Percentiles rank a stretch among this genome's conserved stretches.
These are phyloP conservation scores for Muntiacus reevesi DNA, from an alignment of 2,113 vertebrate species.

Conservation along the genomic window DNA sequence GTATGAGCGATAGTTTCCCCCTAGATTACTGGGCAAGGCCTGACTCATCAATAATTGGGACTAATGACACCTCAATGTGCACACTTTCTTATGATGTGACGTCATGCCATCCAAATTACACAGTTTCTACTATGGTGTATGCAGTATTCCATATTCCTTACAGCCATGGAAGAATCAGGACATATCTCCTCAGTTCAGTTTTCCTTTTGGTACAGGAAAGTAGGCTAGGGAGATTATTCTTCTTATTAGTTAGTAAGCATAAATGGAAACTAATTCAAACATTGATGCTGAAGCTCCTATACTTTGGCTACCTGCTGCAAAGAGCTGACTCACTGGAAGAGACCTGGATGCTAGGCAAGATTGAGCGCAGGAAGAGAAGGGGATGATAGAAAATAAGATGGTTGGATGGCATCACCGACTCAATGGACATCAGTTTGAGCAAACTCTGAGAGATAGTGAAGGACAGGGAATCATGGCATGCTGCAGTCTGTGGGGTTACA, in stretches of 20 bases:
- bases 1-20: background rate
- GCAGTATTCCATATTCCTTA: background rate
- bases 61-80: background rate
- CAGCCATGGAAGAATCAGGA: background rate
- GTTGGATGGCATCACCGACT: background rate
- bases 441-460: background rate
- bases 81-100: background rate
- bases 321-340: background rate
- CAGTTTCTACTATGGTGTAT: background rate
- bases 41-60: background rate
- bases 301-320: background rate
- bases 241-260: background rate
- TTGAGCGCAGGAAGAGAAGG: background rate
- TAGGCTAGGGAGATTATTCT: background rate
- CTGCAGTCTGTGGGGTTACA: background rate
- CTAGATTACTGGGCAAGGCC: background rate
- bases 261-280: background rate
- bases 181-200: background rate
- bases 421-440: background rate
- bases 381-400: background rate
- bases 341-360: background rate
- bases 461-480: background rate
- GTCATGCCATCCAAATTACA: background rate
- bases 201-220: background rate
- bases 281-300: background rate